phyloP scores from a whole-genome alignment of 1,140 invertebrate species.

The Rhopalosiphum padi region DNA sequence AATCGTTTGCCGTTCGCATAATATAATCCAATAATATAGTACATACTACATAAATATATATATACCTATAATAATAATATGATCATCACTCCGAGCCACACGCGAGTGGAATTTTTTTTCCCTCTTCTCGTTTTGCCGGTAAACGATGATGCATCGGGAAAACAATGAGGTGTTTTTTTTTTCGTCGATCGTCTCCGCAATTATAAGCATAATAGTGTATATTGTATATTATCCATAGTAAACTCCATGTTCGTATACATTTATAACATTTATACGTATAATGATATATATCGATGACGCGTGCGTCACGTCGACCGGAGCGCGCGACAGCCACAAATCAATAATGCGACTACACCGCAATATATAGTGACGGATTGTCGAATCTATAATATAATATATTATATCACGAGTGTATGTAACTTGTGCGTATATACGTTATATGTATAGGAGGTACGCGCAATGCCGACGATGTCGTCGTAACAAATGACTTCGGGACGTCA shows the following conservation, averaged over 20 bases:
- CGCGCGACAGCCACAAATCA: not conserved
- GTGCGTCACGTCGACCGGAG: not conserved
- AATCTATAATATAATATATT: not conserved
- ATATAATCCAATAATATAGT: too few species aligned
- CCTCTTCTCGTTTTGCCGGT: not conserved
- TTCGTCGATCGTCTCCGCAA: not conserved
- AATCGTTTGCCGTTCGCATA: not conserved
- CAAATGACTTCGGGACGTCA: slow-evolving; percentile 13
- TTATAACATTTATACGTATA: too few species aligned
- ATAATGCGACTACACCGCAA: not conserved
- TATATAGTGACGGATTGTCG: not conserved
- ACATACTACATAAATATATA: too few species aligned
- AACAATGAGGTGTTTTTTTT: not conserved
- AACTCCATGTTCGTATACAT: too few species aligned
- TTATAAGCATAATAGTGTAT: not conserved
- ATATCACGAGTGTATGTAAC: not conserved
- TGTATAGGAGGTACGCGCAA: not conserved
- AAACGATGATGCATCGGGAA: not conserved
- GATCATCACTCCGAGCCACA: not conserved
- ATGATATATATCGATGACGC: too few species aligned
- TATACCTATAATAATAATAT: too few species aligned
- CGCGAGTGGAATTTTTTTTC: not conserved
- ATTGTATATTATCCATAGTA: too few species aligned
- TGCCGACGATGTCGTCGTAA: not conserved
- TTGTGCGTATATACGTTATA: not conserved